Evolutionary conservation across 2,113 vertebrate species (phyloP).

Genomic region (Neodontobutis hainanensis): DNA sequence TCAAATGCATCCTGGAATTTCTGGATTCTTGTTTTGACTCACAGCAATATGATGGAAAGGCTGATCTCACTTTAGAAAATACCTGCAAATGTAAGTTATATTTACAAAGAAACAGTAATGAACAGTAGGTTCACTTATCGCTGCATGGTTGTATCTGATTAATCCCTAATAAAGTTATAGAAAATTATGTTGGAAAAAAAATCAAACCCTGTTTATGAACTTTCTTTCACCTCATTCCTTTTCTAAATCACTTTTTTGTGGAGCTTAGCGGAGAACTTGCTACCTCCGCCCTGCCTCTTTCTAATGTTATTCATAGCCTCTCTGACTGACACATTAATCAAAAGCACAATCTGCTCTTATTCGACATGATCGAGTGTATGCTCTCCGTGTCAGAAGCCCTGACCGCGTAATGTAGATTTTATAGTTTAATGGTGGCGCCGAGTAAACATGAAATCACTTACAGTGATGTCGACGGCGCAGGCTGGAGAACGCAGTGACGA

Average conservation of each 20-base stretch:
- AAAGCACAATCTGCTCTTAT: slow-evolving; percentile 37
- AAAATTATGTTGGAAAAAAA: no score
- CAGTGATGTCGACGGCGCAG: no score
- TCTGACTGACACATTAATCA: slow-evolving; percentile 54
- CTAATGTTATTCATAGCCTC: slow-evolving; percentile 40
- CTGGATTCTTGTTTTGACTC: neutral
- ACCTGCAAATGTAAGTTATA: neutral
- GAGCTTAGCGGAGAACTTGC: slow-evolving; percentile 8
- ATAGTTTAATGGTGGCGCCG: slow-evolving; percentile 27
- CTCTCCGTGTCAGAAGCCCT: slow-evolving; percentile 29
- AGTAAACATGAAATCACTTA: slow-evolving; percentile 28
- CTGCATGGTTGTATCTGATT: no score
- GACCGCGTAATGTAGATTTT: slow-evolving; percentile 26
- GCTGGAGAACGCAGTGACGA: no score
- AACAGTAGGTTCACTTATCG: no score
- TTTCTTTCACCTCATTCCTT: no score
- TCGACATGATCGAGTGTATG: slow-evolving; percentile 30
- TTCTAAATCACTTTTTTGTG: no score
- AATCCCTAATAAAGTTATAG: no score
- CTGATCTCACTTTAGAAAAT: no score
- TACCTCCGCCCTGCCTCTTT: neutral
- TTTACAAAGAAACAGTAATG: no score
- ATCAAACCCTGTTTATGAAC: no score
- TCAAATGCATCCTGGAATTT: neutral
- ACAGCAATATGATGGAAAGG: no score